Evolutionary conservation across 2,888 invertebrate species (phyloP).

Genomic region (Cyclophora punctaria): DNA sequence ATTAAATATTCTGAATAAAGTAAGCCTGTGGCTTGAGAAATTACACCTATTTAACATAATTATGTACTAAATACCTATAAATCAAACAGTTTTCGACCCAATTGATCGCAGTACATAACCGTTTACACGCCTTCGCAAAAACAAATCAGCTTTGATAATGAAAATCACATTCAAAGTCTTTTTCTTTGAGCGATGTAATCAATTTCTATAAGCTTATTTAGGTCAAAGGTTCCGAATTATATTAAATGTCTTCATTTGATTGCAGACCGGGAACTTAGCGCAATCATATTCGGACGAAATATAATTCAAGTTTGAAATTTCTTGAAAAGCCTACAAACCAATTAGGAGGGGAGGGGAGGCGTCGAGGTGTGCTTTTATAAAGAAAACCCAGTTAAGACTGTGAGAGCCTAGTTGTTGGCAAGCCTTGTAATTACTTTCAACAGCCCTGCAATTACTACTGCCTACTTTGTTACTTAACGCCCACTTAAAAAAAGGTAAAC

Average conservation of each 20-base stretch:
- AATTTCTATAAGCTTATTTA: constrained; percentile 1
- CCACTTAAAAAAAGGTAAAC: constrained; percentile 22
- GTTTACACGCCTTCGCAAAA: no score
- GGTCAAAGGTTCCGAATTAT: neutral
- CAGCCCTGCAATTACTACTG: constrained; percentile 28
- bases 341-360: constrained; percentile 24
- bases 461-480: constrained; percentile 35
- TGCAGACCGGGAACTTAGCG: constrained; percentile 17
- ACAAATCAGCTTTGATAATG: no score
- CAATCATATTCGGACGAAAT: constrained; percentile 26
- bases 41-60: no score
- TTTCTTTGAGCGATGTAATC: constrained; percentile 1
- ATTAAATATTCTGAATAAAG: no score
- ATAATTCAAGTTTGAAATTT: constrained; percentile 15
- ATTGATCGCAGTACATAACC: no score
- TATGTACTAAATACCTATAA: no score
- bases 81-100: no score
- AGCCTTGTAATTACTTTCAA: constrained; percentile 27
- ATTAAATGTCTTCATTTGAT: constrained; percentile 6
- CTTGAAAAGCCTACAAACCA: constrained; percentile 27
- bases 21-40: no score
- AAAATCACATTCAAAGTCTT: no score
- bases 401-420: constrained; percentile 1
- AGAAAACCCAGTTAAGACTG: constrained; percentile 19
- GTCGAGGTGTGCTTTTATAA: constrained; percentile 22